Conservation (phyloP, 2,113 vertebrate species). For the Maccullochella peelii region DNA sequence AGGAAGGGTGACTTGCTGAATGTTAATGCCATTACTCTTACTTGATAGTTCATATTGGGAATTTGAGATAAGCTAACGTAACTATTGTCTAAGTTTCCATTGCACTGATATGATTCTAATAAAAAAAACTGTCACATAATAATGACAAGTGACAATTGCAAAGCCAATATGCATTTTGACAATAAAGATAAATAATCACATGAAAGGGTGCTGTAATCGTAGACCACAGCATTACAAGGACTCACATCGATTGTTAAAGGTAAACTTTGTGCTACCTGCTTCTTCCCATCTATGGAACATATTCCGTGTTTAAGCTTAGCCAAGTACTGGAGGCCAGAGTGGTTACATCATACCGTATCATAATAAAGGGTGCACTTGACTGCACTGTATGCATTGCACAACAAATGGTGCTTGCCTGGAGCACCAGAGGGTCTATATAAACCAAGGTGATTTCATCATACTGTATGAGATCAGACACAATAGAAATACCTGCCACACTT, state of each 20-base stretch:
- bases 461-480: not conserved
- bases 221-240: not conserved
- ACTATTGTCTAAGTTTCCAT: not conserved
- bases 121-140: not conserved
- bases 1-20: not conserved
- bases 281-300: not conserved
- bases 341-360: not conserved
- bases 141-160: not conserved
- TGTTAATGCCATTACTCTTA: not conserved
- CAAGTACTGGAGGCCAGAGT: not conserved
- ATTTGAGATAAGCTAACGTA: not conserved
- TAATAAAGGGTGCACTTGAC: not conserved
- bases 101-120: not conserved
- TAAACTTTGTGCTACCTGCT: not conserved
- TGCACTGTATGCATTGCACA: conserved; percentile 3
- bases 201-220: not conserved
- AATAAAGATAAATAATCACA: not conserved
- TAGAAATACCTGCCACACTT: not conserved
- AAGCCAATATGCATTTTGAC: not conserved
- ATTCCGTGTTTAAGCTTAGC: not conserved
- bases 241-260: not conserved
- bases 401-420: conserved; percentile 10
- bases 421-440: not conserved
- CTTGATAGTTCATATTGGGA: not conserved
- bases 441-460: conserved; percentile 22